Evolutionary conservation across 2,888 invertebrate genomes (phyloP).

Genomic region (Stenodema calcarata): DNA sequence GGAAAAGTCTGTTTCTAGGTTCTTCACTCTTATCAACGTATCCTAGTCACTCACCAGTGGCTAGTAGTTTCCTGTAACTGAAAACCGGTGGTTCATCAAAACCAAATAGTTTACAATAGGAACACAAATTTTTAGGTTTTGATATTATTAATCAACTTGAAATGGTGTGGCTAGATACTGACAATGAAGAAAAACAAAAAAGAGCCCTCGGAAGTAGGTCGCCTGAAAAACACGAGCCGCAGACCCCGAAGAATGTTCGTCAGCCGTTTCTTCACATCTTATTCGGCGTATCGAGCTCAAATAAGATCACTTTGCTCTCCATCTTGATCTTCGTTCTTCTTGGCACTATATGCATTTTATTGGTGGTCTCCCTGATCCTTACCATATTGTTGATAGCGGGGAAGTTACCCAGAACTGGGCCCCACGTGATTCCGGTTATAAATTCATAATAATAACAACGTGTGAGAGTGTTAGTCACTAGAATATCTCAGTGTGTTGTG

Average conservation of each 20-base stretch:
- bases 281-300: neutral
- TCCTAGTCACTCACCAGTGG: too few species aligned
- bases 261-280: neutral
- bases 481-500: too few species aligned
- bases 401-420: neutral
- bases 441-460: too few species aligned
- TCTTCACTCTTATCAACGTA: too few species aligned
- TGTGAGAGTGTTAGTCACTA: too few species aligned
- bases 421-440: too few species aligned
- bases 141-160: too few species aligned
- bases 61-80: too few species aligned
- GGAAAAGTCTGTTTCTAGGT: too few species aligned
- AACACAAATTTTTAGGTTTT: too few species aligned
- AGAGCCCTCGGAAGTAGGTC: neutral
- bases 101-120: too few species aligned
- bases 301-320: neutral
- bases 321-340: neutral
- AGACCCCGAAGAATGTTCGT: neutral
- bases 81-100: too few species aligned
- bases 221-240: neutral
- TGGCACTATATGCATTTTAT: neutral
- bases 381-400: neutral
- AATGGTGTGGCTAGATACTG: neutral
- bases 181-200: neutral
- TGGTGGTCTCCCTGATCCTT: neutral